Percentiles rank a stretch among this genome's conserved stretches.
Conservation (phyloP, 2,113 vertebrate genomes). For the Tychaedon coryphoeus region DNA sequence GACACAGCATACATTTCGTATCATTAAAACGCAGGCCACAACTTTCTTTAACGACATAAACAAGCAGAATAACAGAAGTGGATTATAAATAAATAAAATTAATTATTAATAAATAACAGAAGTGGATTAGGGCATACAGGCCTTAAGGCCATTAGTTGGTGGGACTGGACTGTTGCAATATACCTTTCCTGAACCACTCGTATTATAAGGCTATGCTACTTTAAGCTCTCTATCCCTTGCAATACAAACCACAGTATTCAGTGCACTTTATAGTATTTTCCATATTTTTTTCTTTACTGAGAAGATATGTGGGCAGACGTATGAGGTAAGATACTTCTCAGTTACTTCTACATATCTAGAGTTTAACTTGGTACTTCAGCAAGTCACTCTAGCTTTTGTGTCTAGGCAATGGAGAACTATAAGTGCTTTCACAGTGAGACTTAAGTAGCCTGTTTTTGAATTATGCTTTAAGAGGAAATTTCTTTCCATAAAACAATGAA, state of each 20-base stretch:
- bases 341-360: neutral
- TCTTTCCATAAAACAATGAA: neutral
- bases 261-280: neutral
- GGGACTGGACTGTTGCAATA: neutral
- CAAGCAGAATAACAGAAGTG: neutral
- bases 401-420: neutral
- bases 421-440: constrained; percentile 24
- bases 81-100: neutral
- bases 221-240: neutral
- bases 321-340: constrained; percentile 23
- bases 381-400: neutral
- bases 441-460: neutral
- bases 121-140: constrained; percentile 2
- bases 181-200: neutral
- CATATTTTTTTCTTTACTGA: neutral
- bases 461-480: neutral
- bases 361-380: neutral
- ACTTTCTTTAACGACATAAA: constrained; percentile 11
- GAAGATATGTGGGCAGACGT: neutral
- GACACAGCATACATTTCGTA: neutral
- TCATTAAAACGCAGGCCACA: constrained; percentile 19
- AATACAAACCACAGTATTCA: constrained; percentile 6
- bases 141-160: neutral
- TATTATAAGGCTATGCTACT: neutral
- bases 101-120: neutral